phyloP scores from a whole-genome alignment of 2,113 vertebrate genomes.

The Erythrocercus mccallii region DNA sequence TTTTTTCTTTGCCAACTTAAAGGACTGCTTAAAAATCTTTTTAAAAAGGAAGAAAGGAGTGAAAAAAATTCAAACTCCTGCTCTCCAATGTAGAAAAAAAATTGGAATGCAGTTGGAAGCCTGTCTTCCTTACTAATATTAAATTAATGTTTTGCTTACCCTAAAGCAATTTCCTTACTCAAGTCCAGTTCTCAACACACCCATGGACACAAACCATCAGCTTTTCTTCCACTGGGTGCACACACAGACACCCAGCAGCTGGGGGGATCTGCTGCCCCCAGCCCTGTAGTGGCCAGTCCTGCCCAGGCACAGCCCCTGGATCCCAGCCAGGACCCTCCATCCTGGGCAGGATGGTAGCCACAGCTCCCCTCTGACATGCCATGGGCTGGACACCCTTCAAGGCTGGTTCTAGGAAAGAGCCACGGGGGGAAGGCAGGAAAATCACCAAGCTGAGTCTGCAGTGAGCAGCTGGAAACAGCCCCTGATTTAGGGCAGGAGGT shows the following conservation, averaged over 20 bases:
- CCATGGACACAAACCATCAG: not conserved
- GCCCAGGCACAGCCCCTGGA: not conserved
- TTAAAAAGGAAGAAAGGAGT: not conserved
- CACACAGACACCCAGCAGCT: too few species aligned
- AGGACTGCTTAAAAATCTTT: not conserved
- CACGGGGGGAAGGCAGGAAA: not conserved
- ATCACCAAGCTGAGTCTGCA: not conserved
- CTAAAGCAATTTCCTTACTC: not conserved
- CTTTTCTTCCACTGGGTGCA: not conserved
- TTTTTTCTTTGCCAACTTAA: not conserved
- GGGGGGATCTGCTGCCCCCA: not conserved
- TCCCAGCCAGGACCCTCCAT: not conserved
- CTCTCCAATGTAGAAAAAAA: not conserved
- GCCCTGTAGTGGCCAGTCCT: accelerated
- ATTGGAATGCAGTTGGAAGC: not conserved
- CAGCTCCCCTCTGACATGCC: too few species aligned
- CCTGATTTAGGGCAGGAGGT: not conserved
- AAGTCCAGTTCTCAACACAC: not conserved
- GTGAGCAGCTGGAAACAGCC: not conserved
- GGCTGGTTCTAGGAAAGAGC: not conserved
- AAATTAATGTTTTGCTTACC: not conserved
- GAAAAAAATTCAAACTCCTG: not conserved
- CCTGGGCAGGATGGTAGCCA: not conserved
- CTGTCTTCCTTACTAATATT: not conserved
- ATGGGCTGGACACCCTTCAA: not conserved